These are phyloP conservation scores for Scylla paramamosain DNA, from an alignment of 1,140 invertebrate genomes.

Conservation along the genomic window DNA sequence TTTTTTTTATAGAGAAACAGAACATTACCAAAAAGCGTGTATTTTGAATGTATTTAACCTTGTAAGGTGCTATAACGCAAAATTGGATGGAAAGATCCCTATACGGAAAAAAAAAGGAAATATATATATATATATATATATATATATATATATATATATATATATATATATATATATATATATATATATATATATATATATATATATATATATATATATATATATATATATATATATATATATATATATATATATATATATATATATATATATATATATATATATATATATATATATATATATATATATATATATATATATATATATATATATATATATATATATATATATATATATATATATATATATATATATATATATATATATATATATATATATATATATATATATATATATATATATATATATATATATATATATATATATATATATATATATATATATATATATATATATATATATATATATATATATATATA, in stretches of 20 bases:
- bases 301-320: conserved; percentile 22
- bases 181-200: conserved; percentile 52
- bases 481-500: conserved; percentile 26
- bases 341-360: conserved; percentile 29
- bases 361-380: conserved; percentile 30
- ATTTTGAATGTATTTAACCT: no score
- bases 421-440: conserved; percentile 28
- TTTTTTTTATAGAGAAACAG: no score
- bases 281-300: conserved; percentile 11
- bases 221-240: conserved; percentile 22
- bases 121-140: no score
- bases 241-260: conserved; percentile 11
- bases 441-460: conserved; percentile 11
- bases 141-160: conserved; percentile 13
- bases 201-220: conserved; percentile 45
- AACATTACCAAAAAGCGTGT: no score
- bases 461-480: background rate
- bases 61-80: no score
- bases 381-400: conserved; percentile 52
- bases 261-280: conserved; percentile 11
- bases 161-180: conserved; percentile 47
- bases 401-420: conserved; percentile 41
- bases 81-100: no score
- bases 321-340: conserved; percentile 12
- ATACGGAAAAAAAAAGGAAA: no score